These are phyloP conservation scores for Xylocopa sonorina DNA, from an alignment of 1,140 invertebrate species.

Conservation along the genomic window DNA sequence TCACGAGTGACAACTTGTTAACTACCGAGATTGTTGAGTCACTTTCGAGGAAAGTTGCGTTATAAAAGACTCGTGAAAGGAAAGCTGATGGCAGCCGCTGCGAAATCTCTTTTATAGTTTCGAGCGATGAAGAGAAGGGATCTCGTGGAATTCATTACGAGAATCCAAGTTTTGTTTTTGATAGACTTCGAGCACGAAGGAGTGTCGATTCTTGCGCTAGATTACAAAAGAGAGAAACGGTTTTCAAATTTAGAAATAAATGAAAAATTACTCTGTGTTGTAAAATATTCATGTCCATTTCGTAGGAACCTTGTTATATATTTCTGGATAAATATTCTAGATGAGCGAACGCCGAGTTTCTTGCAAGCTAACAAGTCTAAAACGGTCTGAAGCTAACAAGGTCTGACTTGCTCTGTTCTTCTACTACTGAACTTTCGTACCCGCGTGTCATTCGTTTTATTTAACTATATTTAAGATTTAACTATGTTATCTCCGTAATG, in stretches of 20 bases:
- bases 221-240: no score
- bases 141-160: neutral
- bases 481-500: neutral
- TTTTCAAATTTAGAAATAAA: no score
- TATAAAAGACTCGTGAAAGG: neutral
- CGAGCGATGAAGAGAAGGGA: no score
- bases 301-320: neutral
- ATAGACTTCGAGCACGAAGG: no score
- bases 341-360: neutral
- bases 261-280: no score
- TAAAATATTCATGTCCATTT: neutral
- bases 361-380: neutral
- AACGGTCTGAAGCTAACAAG: neutral
- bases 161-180: no score
- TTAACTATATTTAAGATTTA: neutral
- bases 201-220: no score
- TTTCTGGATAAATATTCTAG: neutral
- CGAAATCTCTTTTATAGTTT: neutral
- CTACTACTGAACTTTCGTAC: neutral
- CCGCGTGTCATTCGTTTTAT: neutral
- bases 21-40: conserved; percentile 18
- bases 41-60: conserved; percentile 2
- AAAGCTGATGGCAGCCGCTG: neutral
- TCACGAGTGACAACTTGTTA: neutral
- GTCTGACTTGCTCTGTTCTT: neutral